phyloP scores from a whole-genome alignment of 2,113 vertebrate species.

The Cnemophilus loriae region DNA sequence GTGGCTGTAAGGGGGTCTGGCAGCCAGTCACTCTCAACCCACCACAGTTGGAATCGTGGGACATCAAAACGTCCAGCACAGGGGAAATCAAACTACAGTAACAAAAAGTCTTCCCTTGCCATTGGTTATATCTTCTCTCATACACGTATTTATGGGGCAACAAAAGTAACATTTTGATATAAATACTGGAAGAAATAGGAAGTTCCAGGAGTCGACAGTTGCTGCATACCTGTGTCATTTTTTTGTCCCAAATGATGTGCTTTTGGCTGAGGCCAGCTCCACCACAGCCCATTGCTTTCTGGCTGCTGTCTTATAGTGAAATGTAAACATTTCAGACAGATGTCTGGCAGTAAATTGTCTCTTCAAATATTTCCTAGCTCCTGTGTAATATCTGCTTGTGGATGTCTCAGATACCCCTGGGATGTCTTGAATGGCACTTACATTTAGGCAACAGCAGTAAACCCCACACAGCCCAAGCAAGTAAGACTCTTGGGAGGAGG shows the following conservation, averaged over 20 bases:
- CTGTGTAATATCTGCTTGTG: neutral
- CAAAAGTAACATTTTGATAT: neutral
- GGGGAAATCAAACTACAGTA: neutral
- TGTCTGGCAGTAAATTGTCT: neutral
- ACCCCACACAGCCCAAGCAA: neutral
- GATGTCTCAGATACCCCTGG: neutral
- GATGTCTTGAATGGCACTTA: neutral
- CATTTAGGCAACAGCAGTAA: neutral
- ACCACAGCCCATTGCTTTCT: neutral
- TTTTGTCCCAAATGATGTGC: neutral
- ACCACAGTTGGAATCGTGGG: neutral
- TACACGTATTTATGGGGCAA: neutral
- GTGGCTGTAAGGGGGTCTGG: neutral
- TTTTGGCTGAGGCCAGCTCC: neutral
- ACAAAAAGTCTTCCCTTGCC: neutral
- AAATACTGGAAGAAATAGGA: neutral
- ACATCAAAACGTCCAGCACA: neutral
- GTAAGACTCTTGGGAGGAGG: neutral
- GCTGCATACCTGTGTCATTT: neutral
- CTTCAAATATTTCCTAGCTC: neutral
- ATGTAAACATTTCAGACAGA: neutral
- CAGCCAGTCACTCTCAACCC: neutral
- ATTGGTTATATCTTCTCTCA: neutral
- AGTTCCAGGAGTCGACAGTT: neutral
- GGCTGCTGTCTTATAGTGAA: neutral